These are phyloP conservation scores for Harlomillsia oculata DNA, from an alignment of 1,140 invertebrate genomes.

Conservation along the genomic window DNA sequence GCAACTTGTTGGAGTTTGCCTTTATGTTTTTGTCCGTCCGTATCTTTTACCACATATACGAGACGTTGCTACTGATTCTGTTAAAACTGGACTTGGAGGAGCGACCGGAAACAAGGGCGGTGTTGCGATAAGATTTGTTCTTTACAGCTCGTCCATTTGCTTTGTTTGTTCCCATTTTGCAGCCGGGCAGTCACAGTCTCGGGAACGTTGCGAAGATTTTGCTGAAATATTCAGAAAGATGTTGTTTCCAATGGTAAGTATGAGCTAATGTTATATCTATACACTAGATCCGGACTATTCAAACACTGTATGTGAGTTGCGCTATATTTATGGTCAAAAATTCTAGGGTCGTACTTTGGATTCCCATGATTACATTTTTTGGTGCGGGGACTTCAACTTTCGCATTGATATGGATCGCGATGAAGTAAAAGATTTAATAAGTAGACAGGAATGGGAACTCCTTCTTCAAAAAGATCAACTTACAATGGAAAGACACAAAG, in stretches of 20 bases:
- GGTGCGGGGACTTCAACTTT: constrained; percentile 99
- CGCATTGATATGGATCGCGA: constrained; percentile 92
- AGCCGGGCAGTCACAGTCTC: constrained; percentile 92
- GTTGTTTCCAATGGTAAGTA: constrained; percentile 74
- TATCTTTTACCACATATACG: constrained; percentile 75
- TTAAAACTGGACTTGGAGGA: constrained; percentile 95
- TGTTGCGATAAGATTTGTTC: constrained; percentile 83
- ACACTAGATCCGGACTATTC: constrained; percentile 9
- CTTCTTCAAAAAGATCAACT: constrained; percentile 86
- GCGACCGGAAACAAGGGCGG: constrained; percentile 93
- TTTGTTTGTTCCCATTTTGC: constrained; percentile 99
- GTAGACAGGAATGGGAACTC: constrained; percentile 62
- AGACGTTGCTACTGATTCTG: constrained; percentile 86
- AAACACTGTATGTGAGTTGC: too few species aligned
- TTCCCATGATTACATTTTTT: constrained; percentile 97
- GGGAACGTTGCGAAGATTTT: constrained; percentile 92
- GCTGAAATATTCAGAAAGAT: constrained; percentile 88
- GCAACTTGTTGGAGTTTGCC: constrained; percentile 94
- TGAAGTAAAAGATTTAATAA: constrained; percentile 77
- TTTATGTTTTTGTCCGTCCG: constrained; percentile 87
- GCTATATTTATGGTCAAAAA: neutral
- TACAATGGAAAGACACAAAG: constrained; percentile 62
- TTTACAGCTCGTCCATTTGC: constrained; percentile 86
- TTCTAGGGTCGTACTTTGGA: constrained; percentile 68
- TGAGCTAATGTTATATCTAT: neutral